A percentile compares a stretch with the other conserved stretches of the same genome.
phyloP scores from a whole-genome alignment of 2,797 vertebrate genomes.

The Cyclopterus lumpus region DNA sequence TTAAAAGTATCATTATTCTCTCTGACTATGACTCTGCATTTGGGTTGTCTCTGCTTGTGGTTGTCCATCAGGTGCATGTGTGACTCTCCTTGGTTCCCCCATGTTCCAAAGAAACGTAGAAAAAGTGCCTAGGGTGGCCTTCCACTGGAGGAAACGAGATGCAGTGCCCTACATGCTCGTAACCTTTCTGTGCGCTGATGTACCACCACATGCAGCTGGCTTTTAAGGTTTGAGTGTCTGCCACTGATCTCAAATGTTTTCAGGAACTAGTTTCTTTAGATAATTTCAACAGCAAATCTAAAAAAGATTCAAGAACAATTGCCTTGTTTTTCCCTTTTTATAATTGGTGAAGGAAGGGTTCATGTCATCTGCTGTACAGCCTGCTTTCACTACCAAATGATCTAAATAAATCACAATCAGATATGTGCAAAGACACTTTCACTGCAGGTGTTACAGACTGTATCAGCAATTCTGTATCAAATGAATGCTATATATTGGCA shows the following conservation, averaged over 20 bases:
- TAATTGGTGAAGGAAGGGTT: not conserved
- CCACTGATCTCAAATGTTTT: not conserved
- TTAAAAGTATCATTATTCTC: not conserved
- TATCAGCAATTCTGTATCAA: not conserved
- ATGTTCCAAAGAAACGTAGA: not conserved
- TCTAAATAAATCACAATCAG: not conserved
- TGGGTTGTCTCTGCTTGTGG: not conserved
- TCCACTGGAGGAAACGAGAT: too few species aligned
- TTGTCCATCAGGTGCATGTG: too few species aligned
- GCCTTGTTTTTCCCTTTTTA: not conserved
- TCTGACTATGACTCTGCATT: not conserved
- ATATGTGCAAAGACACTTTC: not conserved
- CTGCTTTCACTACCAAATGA: not conserved
- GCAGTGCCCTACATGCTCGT: not conserved
- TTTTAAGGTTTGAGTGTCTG: too few species aligned
- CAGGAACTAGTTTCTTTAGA: not conserved
- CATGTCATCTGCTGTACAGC: not conserved
- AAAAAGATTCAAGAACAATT: not conserved
- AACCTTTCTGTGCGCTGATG: not conserved
- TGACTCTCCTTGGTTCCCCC: not conserved
- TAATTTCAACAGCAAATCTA: not conserved
- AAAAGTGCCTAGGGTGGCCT: not conserved
- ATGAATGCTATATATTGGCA: not conserved
- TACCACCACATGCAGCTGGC: not conserved
- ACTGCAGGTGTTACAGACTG: not conserved